Percentiles rank a stretch among this genome's conserved stretches.
These are phyloP conservation scores for Lethenteron camtschaticum DNA, from an alignment of 2,113 vertebrate species.

Conservation along the genomic window DNA sequence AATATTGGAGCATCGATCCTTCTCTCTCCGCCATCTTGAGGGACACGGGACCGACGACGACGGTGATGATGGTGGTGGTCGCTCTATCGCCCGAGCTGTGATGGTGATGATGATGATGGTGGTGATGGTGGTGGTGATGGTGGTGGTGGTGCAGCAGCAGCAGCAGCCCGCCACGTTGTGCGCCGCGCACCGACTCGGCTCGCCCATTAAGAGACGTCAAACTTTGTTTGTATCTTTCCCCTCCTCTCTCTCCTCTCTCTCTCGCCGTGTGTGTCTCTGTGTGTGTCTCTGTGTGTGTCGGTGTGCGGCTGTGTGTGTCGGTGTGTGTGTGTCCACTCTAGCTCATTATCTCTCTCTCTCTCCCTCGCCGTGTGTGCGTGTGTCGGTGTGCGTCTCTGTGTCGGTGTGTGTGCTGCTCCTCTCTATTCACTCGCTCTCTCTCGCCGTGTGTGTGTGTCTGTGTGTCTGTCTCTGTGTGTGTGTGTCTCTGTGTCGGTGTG, in stretches of 20 bases:
- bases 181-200: no score
- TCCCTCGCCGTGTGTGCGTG: not conserved
- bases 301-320: not conserved
- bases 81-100: not conserved
- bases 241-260: not conserved
- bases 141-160: not conserved
- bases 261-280: not conserved
- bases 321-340: not conserved
- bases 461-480: not conserved
- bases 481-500: not conserved
- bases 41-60: constrained; percentile 48
- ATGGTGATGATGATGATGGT: not conserved
- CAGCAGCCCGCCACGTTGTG: not conserved
- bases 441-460: not conserved
- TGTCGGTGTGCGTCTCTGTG: not conserved
- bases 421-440: not conserved
- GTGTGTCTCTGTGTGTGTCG: not conserved
- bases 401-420: not conserved
- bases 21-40: constrained; percentile 97
- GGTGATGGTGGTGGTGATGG: not conserved
- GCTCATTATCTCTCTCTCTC: not conserved
- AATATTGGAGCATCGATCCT: constrained; percentile 88
- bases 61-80: constrained; percentile 14
- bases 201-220: no score
- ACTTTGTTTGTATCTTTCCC: no score